Base-by-base conservation (phyloP, 2,888 invertebrate genomes). In the Pteria penguin region DNA sequence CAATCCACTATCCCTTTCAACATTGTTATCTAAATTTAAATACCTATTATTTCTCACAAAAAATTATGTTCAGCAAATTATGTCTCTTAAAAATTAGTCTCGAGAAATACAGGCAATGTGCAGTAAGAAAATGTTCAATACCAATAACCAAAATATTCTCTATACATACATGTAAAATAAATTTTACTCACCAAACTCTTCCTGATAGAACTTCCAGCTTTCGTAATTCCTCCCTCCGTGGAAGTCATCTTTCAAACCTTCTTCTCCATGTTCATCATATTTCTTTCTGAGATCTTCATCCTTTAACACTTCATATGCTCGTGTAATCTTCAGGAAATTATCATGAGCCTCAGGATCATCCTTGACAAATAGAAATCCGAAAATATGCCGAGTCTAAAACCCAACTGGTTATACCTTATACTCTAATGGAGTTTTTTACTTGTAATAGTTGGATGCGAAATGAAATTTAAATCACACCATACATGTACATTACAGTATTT, bases 231-330 rank as follows among this genome's bases (percentile, higher is more conserved):
- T 94, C 72, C 94, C 94, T 18, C 94, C 94, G 60, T 93, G 92
- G 82, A 94, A 93, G 77, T 94, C 94, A 78, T 93, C 93, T 82
- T 92, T 92, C 82, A 95, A 93, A 36, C 94, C 95, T 81, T 95
- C 95, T 88, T 96, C 95, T 2, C 97, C 97, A 88, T 95, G 94
- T 52, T 94, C 91, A 91, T 97, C 96, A 93, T 97, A 97, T 69
- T 95, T 95, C 86, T 95, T 95, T 72, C 96, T 93, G 78, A 95
- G 94, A 74, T 95, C 95, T 58, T 95, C 95, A 92, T 97, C 97
- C 92, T 96, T 97, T 18, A 97, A 92, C 1, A 96, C 95, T 92
- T 97, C 97, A 93, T 97, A 97, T 0, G 97, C 97, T 88, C 95
- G 94, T 65, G 96, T 96, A 62, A 97, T 94, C 92, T 95, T 94